Evolutionary conservation across 2,113 vertebrate genomes (phyloP), one percentile per base, ranked within the genome.

Genomic region (Cariama cristata): DNA sequence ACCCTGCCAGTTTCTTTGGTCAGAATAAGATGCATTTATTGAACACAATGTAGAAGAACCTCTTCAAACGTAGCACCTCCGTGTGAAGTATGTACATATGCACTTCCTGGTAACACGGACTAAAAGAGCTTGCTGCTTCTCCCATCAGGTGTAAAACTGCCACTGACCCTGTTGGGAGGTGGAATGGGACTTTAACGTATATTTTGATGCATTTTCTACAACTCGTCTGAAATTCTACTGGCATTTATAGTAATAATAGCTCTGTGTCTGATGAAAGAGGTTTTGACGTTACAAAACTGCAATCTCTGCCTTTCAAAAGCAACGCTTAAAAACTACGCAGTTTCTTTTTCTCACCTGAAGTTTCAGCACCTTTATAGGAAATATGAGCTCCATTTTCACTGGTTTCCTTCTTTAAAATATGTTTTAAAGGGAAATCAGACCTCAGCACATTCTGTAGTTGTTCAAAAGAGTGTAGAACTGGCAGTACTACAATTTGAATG

Each of bases 381-480:
- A 76, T 28, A 35, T 22, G 45, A 81, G 26, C 77, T 52, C 23
- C 69, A 58, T 82, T 84, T 85, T 87, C 33, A 73, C 35, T 32
- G 28, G 38, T 79, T 83, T 75, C 53, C 24, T 73, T 77, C 47
- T 92, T 79, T 71, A 88, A 97, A 91, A 76, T 64, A 44, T 53
- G 9, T 59, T 96, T 91, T 76, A 82, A 77, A 88, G 76, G 24
- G 28, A 89, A 96, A 86, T 66, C n/a, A 92, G 66, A 82, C 45
- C 72, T 94, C 71, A 80, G 59, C 59, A 86, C 40, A 62, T 82
- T 85, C 66, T 90, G n/a, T 35, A 86, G n/a, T 90, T 91, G n/a
- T 67, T 79, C 77, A 90, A 90, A 96, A 68, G 91, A 86, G 77
- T 68, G 40, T 62, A 74, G 88, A 89, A 88, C 94, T 96, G 96